Evolutionary conservation across 2,888 invertebrate species (phyloP), one percentile per base, ranked within the genome.

Genomic region (Mycalesis mineus): DNA sequence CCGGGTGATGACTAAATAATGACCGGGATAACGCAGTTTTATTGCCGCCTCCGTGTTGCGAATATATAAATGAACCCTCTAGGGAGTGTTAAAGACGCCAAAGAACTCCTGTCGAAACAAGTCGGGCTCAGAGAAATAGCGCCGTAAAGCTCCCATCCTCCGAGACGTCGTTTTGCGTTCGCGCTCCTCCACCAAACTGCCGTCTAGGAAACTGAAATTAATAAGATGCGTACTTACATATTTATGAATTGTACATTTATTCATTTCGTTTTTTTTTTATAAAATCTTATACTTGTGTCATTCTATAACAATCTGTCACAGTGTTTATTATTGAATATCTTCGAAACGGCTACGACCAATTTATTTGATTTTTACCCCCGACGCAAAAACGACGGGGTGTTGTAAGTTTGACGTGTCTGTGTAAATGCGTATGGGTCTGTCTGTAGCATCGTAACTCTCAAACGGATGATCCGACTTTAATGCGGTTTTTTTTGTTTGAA

Each of bases 11-110:
- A 88, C 89, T 89, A 88, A 89, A 87, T 88, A 88, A 89, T 88
- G 88, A 88, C 87, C 77, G 74, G 87, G 82, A 86, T 89, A 88
- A 89, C 88, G 84, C 88, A 82, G 84, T 85, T 89, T 89, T 89
- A 88, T 87, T 85, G 83, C 88, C 74, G 78, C 73, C 82, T 85
- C 80, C 88, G 88, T 84, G 88, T 84, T 84, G 82, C 82, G 88
- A 88, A 88, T 89, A 88, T 85, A 88, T 87, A 89, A 88, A 88
- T 88, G 82, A 84, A 89, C 80, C 73, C 89, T 80, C 88, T 47
- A 74, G 88, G 88, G 88, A 84, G 88, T 88, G 88, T 86, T 89
- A 88, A 88, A 87, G 82, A 86, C 78, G 83, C 82, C 82, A 80
- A 85, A 86, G 84, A 86, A 85, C 86, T 84, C 82, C 80, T 78